Base-by-base conservation (phyloP, 1,140 invertebrate species). In the Habropoda laboriosa region DNA sequence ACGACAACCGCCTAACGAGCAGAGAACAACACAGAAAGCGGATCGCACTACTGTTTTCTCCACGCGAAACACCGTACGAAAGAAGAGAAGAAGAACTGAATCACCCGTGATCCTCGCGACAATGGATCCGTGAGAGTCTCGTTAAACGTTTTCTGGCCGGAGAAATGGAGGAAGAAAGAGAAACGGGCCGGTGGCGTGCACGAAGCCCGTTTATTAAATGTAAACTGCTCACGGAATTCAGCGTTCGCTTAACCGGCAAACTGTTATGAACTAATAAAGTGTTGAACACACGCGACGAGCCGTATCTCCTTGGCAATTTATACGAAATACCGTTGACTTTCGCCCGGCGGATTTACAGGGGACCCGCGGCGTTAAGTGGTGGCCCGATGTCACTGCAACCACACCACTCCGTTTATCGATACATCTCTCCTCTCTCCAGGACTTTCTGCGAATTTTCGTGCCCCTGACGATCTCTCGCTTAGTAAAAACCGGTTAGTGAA, bases 201-300 rank as follows among this genome's bases (percentile, higher is more conserved):
- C 57, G 27, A n/a, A 24, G 51, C 32, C 63, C 70, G 78, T 85
- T 68, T 64, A 72, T 61, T 80, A 80, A 83, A 75, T 82, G 70
- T 79, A 79, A 83, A 74, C 61, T 32, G 63, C 32, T 32, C 67
- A 42, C 58, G 66, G 67, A 83, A 85, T 55, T 81, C 75, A 85
- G 45, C 73, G 71, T 84, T 81, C 49, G 55, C 51, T 81, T 78
- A 85, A 85, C 53, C 63, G 68, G 82, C n/a, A 40, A 70, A 55
- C 47, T 71, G 67, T 85, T 84, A 81, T 58, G 49, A 58, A 70
- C 70, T 63, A 78, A 81, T 85, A 85, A 84, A 79, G 49, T 57
- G 61, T 51, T 21, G 63, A 74, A 63, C 67, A 75, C 71, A 83
- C 61, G 75, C 74, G 64, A 83, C 63, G 32, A 42, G 30, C 53